A percentile compares a stretch with the other conserved stretches of the same genome.
Conservation (phyloP, 2,888 invertebrate species). For the Tetragonisca angustula region DNA sequence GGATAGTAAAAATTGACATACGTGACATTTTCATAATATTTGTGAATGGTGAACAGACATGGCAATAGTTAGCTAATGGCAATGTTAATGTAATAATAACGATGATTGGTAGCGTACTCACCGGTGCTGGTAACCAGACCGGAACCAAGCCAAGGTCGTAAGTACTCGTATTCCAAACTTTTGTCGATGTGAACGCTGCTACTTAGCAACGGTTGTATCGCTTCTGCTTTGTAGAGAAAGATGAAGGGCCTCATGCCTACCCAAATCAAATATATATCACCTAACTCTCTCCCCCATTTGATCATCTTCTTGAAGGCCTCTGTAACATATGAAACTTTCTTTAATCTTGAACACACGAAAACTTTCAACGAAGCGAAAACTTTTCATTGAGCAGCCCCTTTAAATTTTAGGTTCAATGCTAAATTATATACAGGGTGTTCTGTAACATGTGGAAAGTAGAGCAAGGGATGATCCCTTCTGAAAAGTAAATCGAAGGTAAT, state of each 20-base stretch:
- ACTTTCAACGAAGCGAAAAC: neutral
- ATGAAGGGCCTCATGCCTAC: slow-evolving; percentile 81
- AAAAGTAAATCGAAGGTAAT: too few relatives aligned
- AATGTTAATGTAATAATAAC: neutral
- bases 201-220: slow-evolving; percentile 80
- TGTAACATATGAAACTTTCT: slow-evolving; percentile 46
- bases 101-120: slow-evolving; percentile 57
- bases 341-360: neutral
- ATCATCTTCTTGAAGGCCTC: slow-evolving; percentile 80
- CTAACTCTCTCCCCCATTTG: slow-evolving; percentile 77
- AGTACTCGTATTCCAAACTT: slow-evolving; percentile 81
- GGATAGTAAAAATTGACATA: too few relatives aligned
- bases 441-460: too few relatives aligned
- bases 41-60: neutral
- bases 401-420: too few relatives aligned
- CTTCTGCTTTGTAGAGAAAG: slow-evolving; percentile 79
- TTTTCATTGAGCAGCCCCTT: too few relatives aligned
- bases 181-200: slow-evolving; percentile 82
- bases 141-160: slow-evolving; percentile 81
- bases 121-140: slow-evolving; percentile 81
- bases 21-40: neutral
- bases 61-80: too few relatives aligned
- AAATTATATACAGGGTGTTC: too few relatives aligned
- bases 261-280: slow-evolving; percentile 81
- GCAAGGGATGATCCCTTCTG: too few relatives aligned